Percentiles rank a stretch among this genome's conserved stretches.
These are phyloP conservation scores for Drosophila fungiperda DNA, from an alignment of 2,888 invertebrate species.

Conservation along the genomic window DNA sequence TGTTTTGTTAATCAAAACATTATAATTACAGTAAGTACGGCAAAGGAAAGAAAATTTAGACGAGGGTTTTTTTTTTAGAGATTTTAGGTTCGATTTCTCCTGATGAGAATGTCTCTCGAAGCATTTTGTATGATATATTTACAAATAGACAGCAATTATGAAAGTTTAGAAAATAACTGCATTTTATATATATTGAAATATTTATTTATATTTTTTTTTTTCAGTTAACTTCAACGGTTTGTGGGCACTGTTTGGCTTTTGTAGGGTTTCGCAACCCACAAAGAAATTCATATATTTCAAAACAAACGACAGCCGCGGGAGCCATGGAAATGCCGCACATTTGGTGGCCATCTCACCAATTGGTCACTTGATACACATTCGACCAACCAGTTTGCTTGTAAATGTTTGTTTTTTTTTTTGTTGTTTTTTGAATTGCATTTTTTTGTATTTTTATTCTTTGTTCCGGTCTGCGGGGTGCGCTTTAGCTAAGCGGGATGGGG, in stretches of 20 bases:
- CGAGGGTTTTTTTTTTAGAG: too few relatives aligned
- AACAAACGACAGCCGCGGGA: constrained; percentile 74
- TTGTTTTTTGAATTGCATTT: neutral
- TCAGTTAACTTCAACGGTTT: neutral
- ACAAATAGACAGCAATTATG: too few relatives aligned
- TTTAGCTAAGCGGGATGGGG: constrained; percentile 18
- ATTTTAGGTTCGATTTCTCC: too few relatives aligned
- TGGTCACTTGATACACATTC: constrained; percentile 76
- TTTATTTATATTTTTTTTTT: neutral
- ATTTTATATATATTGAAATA: too few relatives aligned
- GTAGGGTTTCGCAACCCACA: constrained; percentile 59
- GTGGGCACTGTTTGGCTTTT: constrained; percentile 52
- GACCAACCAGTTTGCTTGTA: constrained; percentile 33
- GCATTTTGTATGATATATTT: too few relatives aligned
- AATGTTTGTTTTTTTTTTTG: constrained; percentile 22
- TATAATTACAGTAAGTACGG: too few relatives aligned
- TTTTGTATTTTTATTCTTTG: constrained; percentile 17
- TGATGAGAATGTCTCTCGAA: too few relatives aligned
- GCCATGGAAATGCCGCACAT: constrained; percentile 67
- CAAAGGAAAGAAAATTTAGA: neutral
- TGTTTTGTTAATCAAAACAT: neutral
- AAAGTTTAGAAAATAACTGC: too few relatives aligned
- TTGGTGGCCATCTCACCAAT: constrained; percentile 56
- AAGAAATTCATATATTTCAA: constrained; percentile 46
- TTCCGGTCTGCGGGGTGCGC: constrained; percentile 35